These are phyloP conservation scores for Ceratoteleas bidentatus DNA, from an alignment of 1,140 invertebrate genomes.

Conservation along the genomic window DNA sequence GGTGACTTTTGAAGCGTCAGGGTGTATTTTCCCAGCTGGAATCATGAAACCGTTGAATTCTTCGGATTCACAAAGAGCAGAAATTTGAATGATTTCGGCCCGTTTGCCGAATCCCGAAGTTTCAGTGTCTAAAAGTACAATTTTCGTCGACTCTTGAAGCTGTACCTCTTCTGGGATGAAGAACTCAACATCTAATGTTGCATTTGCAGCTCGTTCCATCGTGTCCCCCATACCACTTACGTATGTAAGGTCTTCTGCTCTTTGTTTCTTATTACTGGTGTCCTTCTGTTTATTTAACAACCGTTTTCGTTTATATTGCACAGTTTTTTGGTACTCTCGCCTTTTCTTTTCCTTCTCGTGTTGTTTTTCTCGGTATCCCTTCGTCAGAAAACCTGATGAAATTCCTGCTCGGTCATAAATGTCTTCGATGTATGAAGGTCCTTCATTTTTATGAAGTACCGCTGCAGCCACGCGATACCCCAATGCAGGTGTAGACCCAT, in stretches of 20 bases:
- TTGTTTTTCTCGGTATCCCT: conserved; percentile 12
- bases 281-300: conserved; percentile 19
- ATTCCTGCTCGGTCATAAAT: conserved; percentile 12
- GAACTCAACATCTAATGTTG: no score
- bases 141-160: no score
- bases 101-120: conserved; percentile 39
- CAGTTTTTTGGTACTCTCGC: background rate
- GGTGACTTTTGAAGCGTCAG: conserved; percentile 8
- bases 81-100: conserved; percentile 48
- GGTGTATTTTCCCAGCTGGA: conserved; percentile 2
- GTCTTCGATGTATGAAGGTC: conserved; percentile 13
- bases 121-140: conserved; percentile 23
- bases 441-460: conserved; percentile 54
- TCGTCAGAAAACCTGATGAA: background rate
- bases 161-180: no score
- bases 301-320: conserved; percentile 10
- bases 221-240: conserved; percentile 47
- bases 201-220: no score
- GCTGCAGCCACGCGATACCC: conserved; percentile 42
- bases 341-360: conserved; percentile 8
- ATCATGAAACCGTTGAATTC: conserved; percentile 17
- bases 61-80: conserved; percentile 5
- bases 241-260: conserved; percentile 46
- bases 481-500: conserved; percentile 40
- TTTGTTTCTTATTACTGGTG: conserved; percentile 2